A percentile compares a stretch with the other conserved stretches of the same genome.
These are phyloP conservation scores for Cuniculus paca DNA, from an alignment of 2,797 vertebrate species.

Conservation along the genomic window DNA sequence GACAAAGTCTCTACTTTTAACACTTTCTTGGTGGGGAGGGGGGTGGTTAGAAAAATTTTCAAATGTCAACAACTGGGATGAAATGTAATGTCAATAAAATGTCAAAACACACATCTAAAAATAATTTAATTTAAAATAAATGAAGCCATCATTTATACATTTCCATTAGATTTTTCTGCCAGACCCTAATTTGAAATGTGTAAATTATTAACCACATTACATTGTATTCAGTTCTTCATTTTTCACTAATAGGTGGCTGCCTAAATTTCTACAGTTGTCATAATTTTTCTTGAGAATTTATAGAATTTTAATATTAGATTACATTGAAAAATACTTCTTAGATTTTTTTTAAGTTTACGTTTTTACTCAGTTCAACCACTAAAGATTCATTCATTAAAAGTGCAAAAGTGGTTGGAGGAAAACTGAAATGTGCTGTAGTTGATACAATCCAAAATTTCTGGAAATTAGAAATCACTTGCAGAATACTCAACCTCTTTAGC, in stretches of 20 bases:
- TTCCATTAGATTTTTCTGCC: constrained; percentile 84
- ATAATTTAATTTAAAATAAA: constrained; percentile 84
- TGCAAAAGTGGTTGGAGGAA: background rate
- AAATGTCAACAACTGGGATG: constrained; percentile 64
- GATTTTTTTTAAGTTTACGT: constrained; percentile 65
- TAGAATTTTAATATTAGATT: constrained; percentile 85
- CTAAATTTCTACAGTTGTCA: constrained; percentile 81
- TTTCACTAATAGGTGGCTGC: constrained; percentile 86
- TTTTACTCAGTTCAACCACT: constrained; percentile 66
- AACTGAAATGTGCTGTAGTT: background rate
- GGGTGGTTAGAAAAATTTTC: constrained; percentile 9
- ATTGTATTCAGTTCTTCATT: constrained; percentile 84
- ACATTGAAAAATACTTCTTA: constrained; percentile 77
- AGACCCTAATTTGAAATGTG: constrained; percentile 83
- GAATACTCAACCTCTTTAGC: background rate
- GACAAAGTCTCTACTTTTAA: background rate
- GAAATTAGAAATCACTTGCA: background rate
- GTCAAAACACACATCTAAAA: constrained; percentile 85
- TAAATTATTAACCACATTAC: constrained; percentile 86
- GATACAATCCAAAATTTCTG: background rate
- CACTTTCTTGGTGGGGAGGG: fast-evolving
- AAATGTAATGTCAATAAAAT: constrained; percentile 82
- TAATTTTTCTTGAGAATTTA: constrained; percentile 85
- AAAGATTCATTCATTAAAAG: constrained; percentile 71
- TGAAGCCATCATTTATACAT: constrained; percentile 84